Evolutionary conservation across 2,113 vertebrate species (phyloP).

Genomic region (Chloroceryle aenea): DNA sequence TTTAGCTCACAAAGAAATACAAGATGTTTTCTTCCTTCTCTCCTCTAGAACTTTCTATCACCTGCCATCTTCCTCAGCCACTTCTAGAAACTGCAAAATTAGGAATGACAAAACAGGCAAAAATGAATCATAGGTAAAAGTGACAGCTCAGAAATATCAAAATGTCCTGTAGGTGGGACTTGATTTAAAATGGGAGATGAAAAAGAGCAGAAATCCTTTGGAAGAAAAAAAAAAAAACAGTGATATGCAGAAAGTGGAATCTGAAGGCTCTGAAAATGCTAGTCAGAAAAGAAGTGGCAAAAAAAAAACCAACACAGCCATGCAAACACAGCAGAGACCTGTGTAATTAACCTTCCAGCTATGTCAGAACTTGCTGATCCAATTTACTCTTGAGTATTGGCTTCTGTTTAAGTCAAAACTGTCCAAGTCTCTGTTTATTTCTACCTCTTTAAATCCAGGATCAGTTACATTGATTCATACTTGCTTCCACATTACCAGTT

Average conservation of each 20-base stretch:
- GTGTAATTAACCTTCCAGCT: not conserved
- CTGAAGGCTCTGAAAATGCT: not conserved
- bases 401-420: not conserved
- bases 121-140: conserved; percentile 73
- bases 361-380: not conserved
- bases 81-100: conserved; percentile 69
- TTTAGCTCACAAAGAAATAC: conserved; percentile 21
- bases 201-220: conserved; percentile 33
- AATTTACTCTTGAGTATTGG: not conserved
- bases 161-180: conserved; percentile 67
- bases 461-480: not conserved
- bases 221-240: not conserved
- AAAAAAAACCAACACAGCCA: not conserved
- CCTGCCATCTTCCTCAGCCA: conserved; percentile 44
- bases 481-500: not conserved
- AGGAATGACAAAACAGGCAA: conserved; percentile 74
- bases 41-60: conserved; percentile 58
- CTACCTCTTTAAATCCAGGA: not conserved
- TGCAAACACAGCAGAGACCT: not conserved
- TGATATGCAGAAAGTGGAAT: not conserved
- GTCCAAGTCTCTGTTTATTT: not conserved
- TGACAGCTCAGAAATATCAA: conserved; percentile 69
- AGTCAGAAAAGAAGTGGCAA: not conserved
- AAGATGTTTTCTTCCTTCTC: conserved; percentile 29
- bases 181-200: conserved; percentile 56